phyloP scores from a whole-genome alignment of 2,113 vertebrate species.

The Elachura formosa region DNA sequence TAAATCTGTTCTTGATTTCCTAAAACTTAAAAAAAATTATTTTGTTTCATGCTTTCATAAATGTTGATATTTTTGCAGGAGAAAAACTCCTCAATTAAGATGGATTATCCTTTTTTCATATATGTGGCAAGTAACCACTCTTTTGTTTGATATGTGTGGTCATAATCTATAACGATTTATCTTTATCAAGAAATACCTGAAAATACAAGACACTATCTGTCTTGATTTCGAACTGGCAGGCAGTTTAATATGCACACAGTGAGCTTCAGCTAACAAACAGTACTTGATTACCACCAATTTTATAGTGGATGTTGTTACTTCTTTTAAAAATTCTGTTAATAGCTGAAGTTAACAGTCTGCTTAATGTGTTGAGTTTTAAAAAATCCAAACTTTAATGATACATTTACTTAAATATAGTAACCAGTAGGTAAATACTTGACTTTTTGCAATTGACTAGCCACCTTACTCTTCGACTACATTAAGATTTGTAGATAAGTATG shows the following conservation, averaged over 20 bases:
- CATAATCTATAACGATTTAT: background rate
- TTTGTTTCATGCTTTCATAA: background rate
- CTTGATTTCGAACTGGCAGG: background rate
- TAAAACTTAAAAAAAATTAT: background rate
- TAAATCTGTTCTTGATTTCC: background rate
- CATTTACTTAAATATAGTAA: background rate
- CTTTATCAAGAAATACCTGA: background rate
- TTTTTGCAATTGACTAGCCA: background rate
- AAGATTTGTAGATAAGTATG: background rate
- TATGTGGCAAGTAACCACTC: background rate
- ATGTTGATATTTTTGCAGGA: background rate
- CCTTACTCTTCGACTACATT: background rate
- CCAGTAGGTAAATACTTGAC: background rate
- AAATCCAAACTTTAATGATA: background rate
- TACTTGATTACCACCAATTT: background rate
- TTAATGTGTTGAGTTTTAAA: background rate
- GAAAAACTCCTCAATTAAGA: background rate
- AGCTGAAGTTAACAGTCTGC: background rate
- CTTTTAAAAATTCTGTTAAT: background rate
- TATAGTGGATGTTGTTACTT: background rate
- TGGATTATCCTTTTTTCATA: background rate
- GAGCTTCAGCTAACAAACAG: background rate
- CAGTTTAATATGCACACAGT: background rate
- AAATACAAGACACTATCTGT: background rate
- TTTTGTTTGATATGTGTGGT: background rate